Conservation (phyloP, 2,888 invertebrate genomes). For the Odontomyia ornata region DNA sequence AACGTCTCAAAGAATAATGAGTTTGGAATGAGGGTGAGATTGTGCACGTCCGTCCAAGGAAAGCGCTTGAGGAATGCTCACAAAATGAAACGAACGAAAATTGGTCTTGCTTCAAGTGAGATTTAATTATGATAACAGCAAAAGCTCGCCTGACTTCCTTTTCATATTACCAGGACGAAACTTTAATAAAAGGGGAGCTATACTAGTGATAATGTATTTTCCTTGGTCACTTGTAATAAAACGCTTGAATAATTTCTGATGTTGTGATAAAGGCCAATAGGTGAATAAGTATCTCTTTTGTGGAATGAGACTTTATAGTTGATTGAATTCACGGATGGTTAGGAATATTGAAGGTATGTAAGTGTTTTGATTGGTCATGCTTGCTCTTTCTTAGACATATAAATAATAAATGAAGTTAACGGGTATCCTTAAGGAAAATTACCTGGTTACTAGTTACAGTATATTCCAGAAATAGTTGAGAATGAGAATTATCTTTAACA, state of each 20-base stretch:
- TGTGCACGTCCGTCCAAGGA: background rate
- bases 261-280: background rate
- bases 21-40: constrained; percentile 22
- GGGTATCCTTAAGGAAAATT: too few relatives aligned
- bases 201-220: background rate
- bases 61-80: background rate
- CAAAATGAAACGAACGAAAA: constrained; percentile 20
- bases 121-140: constrained; percentile 49
- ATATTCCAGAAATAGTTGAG: too few relatives aligned
- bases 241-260: background rate
- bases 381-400: too few relatives aligned
- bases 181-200: constrained; percentile 12
- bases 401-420: too few relatives aligned
- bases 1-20: constrained; percentile 44
- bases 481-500: too few relatives aligned
- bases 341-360: background rate
- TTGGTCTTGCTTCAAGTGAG: constrained; percentile 46
- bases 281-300: background rate
- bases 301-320: background rate
- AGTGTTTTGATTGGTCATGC: too few relatives aligned
- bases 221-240: constrained; percentile 22
- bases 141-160: constrained; percentile 20
- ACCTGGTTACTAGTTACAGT: too few relatives aligned
- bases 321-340: background rate
- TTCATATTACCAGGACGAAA: background rate